These are phyloP conservation scores for Hydropsyche tenuis DNA, from an alignment of 1,140 invertebrate species.

Conservation along the genomic window DNA sequence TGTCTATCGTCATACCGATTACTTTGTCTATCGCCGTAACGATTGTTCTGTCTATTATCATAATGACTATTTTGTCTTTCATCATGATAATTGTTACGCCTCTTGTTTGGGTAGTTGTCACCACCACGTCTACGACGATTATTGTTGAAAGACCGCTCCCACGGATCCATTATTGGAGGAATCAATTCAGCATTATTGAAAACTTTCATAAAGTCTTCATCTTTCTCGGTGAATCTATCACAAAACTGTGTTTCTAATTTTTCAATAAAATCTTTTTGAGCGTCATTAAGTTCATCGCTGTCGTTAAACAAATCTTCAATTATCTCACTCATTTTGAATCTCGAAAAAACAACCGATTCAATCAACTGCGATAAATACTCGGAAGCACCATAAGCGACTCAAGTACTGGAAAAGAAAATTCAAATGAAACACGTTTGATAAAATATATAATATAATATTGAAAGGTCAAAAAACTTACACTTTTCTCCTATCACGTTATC, in stretches of 20 bases:
- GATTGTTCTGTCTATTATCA: background rate
- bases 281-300: constrained; percentile 52
- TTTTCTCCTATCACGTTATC: constrained; percentile 60
- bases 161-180: constrained; percentile 56
- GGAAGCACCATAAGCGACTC: constrained; percentile 52
- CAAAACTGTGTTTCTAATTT: constrained; percentile 58
- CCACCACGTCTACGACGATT: background rate
- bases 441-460: background rate
- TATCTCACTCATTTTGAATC: constrained; percentile 1
- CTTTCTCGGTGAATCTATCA: constrained; percentile 58
- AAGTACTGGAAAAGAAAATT: constrained; percentile 49
- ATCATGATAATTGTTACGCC: background rate
- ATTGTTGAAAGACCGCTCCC: background rate
- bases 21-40: constrained; percentile 9
- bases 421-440: background rate
- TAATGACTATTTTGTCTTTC: background rate
- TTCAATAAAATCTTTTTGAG: constrained; percentile 57
- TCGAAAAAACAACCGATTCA: constrained; percentile 10
- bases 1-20: background rate
- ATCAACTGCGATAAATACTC: constrained; percentile 38
- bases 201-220: constrained; percentile 59
- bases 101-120: background rate
- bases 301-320: constrained; percentile 26
- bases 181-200: constrained; percentile 53
- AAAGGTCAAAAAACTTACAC: constrained; percentile 53